Conservation (phyloP, 2,797 vertebrate species). For the Phoebastria nigripes region DNA sequence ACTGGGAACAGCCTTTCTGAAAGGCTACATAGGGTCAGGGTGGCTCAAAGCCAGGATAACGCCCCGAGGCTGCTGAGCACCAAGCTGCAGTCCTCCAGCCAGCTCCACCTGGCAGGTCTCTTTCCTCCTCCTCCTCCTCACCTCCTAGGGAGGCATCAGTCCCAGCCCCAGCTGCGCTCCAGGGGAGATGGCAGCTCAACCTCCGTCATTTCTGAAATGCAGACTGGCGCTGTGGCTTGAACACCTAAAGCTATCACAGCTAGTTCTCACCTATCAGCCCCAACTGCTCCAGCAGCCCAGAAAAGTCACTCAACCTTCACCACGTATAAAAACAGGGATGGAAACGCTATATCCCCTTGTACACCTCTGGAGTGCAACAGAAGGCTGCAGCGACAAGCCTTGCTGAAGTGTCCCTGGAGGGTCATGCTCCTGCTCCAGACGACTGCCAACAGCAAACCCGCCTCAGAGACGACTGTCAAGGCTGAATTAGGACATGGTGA, state of each 20-base stretch:
- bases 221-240: not conserved
- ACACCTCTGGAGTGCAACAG: accelerated
- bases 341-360: not conserved
- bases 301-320: not conserved
- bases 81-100: not conserved
- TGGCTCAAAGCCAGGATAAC: not conserved
- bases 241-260: not conserved
- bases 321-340: accelerated
- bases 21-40: not conserved
- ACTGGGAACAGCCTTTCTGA: not conserved
- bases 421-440: not conserved
- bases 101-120: not conserved
- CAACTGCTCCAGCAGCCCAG: not conserved
- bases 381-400: not conserved
- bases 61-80: not conserved
- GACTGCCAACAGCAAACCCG: not conserved
- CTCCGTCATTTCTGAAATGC: not conserved
- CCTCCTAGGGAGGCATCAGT: not conserved
- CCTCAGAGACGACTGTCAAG: not conserved
- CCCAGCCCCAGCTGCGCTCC: not conserved
- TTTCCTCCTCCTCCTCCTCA: not conserved
- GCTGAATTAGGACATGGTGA: accelerated
- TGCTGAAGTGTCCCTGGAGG: not conserved
- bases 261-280: not conserved
- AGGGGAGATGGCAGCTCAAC: not conserved